Conservation (phyloP, 2,888 invertebrate genomes). For the Argyresthia goedartella region DNA sequence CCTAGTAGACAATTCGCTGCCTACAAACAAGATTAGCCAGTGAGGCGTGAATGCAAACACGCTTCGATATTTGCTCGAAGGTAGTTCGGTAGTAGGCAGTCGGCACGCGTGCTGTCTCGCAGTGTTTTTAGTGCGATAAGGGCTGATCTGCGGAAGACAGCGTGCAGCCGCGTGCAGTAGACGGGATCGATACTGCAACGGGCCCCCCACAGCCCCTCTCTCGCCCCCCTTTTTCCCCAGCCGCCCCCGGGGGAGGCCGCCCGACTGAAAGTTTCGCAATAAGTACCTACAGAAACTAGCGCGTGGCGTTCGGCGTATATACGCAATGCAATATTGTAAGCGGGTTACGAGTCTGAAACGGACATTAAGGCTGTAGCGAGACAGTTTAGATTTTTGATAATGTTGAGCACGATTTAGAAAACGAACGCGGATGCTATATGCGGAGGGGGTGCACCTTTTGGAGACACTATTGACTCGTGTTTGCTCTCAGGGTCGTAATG, state of each 20-base stretch:
- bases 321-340: slow-evolving; percentile 71
- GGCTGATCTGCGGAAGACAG: slow-evolving; percentile 68
- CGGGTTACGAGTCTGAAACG: slow-evolving; percentile 66
- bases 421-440: slow-evolving; percentile 33
- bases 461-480: too few relatives aligned
- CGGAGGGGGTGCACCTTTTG: too few relatives aligned
- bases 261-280: slow-evolving; percentile 67
- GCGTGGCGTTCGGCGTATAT: too few relatives aligned
- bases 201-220: slow-evolving; percentile 19
- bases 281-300: slow-evolving; percentile 61
- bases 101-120: not conserved
- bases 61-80: slow-evolving; percentile 8
- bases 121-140: slow-evolving; percentile 44
- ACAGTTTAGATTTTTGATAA: slow-evolving; percentile 35
- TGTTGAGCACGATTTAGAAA: slow-evolving; percentile 49
- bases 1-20: not conserved
- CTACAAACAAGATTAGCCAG: slow-evolving; percentile 4
- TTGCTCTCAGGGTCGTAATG: too few relatives aligned
- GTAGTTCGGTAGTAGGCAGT: not conserved
- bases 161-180: slow-evolving; percentile 58
- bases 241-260: slow-evolving; percentile 17
- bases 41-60: slow-evolving; percentile 6
- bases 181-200: slow-evolving; percentile 66
- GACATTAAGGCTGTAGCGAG: slow-evolving; percentile 63
- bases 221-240: slow-evolving; percentile 2